Conservation (phyloP, 2,113 vertebrate genomes). For the Accipiter virgatus region DNA sequence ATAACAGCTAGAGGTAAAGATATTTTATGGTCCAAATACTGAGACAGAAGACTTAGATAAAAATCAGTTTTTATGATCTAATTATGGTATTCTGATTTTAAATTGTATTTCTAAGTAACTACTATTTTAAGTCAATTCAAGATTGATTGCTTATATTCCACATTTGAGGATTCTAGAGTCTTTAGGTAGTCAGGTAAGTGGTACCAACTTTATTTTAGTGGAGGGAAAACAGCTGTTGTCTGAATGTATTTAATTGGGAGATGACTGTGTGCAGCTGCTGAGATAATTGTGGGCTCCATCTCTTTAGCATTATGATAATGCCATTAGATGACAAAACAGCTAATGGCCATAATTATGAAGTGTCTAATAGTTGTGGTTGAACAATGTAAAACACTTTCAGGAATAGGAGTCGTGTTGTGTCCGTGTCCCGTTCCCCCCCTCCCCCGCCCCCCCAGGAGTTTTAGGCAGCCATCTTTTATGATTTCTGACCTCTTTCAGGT, state of each 20-base stretch:
- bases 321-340: neutral
- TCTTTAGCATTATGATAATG: neutral
- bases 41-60: neutral
- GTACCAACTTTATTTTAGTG: neutral
- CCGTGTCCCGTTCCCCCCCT: no score
- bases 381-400: neutral
- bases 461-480: neutral
- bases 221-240: neutral
- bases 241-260: neutral
- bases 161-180: neutral
- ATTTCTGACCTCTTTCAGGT: neutral
- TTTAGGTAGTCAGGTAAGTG: neutral
- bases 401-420: neutral
- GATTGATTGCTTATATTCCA: neutral
- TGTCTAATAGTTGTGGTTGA: neutral
- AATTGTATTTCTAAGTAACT: neutral
- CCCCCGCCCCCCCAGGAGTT: fast-evolving
- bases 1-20: neutral
- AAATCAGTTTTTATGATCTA: neutral
- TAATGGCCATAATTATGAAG: neutral
- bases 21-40: neutral
- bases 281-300: neutral
- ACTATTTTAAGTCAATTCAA: neutral
- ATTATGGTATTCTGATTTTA: neutral
- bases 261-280: neutral